These are phyloP conservation scores for Dicrurus megarhynchus DNA, from an alignment of 2,113 vertebrate species.

Conservation along the genomic window DNA sequence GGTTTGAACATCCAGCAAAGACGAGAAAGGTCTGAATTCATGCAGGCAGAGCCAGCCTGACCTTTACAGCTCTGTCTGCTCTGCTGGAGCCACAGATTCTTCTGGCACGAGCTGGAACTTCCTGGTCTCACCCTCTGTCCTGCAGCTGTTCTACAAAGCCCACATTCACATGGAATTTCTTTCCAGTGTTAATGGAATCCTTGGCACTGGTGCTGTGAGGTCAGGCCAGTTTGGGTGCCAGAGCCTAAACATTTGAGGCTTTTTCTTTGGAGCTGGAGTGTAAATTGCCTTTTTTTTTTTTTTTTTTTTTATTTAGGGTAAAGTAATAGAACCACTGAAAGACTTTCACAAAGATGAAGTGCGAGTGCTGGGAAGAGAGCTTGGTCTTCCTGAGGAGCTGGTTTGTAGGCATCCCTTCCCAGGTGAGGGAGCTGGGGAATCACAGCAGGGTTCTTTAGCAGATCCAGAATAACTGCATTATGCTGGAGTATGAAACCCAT, in stretches of 20 bases:
- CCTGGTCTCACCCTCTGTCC: background rate
- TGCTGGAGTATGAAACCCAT: background rate
- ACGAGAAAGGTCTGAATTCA: background rate
- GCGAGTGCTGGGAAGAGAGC: conserved; percentile 89
- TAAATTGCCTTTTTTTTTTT: background rate
- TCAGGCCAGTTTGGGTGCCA: background rate
- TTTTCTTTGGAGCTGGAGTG: background rate
- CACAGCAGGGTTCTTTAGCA: background rate
- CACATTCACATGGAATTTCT: background rate
- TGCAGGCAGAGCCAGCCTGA: background rate
- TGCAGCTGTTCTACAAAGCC: background rate
- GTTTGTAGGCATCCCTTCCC: conserved; percentile 96
- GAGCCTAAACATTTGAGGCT: background rate
- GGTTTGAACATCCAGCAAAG: background rate
- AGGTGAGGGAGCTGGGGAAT: conserved; percentile 62
- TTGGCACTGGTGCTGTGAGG: background rate
- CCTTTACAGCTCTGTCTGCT: background rate
- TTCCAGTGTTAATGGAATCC: background rate
- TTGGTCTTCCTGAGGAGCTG: conserved; percentile 95
- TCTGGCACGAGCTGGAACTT: background rate
- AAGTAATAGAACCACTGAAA: conserved; percentile 97
- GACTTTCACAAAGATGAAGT: conserved; percentile 99
- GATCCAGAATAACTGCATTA: background rate
- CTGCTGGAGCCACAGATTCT: background rate
- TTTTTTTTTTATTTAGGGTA: conserved; percentile 77